Evolutionary conservation across 2,797 vertebrate genomes (phyloP), one percentile per base, ranked within the genome.

Genomic region (Pyrocephalus nanus): DNA sequence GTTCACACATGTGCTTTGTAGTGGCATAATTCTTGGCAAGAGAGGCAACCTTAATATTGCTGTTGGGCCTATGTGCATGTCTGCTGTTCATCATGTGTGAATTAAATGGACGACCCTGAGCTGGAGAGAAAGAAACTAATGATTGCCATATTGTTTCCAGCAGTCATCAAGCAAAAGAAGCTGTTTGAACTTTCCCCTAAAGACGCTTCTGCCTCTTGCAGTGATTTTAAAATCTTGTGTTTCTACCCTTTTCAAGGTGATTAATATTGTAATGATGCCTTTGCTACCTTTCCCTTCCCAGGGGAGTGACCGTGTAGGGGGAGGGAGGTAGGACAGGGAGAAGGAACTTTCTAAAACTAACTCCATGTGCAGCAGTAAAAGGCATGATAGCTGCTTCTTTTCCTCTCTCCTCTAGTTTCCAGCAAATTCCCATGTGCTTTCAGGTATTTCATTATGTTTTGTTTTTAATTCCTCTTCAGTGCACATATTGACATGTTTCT

Each of bases 141-240:
- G 95, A 96, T 94, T 96, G 88, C 92, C 96, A 95, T 93, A 96
- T 95, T 96, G 91, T 92, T 94, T 88, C 80, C 86, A 96, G 95
- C 77, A 88, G 73, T 38, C 2, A 1, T 90, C 62, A 71, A 70
- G 94, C 55, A 88, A 67, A 90, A 95, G 86, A 53, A 82, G 74
- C 86, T 95, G 86, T 79, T 88, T 94, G 95, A 96, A 95, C 96
- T 96, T 95, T 95, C 77, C 94, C 94, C 90, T 70, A 60, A 93
- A 95, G 96, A 96, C 3, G 2, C 93, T 96, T 94, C 83, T 96
- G 90, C 74, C 77, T 93, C 93, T 95, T 66, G 70, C 64, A 86
- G 60, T 67, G 74, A 73, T 86, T 92, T 94, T 38, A 54, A 74
- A 90, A 66, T 85, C 55, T 38, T 45, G 80, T 27, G 51, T 81